phyloP scores from a whole-genome alignment of 2,113 vertebrate species.

The Anguilla japonica region DNA sequence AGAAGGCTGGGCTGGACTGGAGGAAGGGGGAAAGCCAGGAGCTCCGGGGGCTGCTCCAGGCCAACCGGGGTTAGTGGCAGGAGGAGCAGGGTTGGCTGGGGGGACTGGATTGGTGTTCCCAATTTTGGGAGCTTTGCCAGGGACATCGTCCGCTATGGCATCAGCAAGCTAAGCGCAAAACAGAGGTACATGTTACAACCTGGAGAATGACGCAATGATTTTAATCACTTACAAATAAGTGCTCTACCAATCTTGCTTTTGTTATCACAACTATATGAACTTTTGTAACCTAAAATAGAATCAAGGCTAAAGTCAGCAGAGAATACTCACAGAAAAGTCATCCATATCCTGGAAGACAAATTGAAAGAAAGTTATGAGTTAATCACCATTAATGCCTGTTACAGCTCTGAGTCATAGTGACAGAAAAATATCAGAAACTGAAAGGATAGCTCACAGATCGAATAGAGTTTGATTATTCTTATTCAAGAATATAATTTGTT shows the following conservation, averaged over 20 bases:
- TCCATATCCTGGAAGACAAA: slow-evolving; percentile 64
- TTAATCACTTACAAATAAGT: neutral
- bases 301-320: neutral
- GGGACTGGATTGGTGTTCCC: slow-evolving; percentile 60
- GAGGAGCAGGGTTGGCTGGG: slow-evolving; percentile 47
- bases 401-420: neutral
- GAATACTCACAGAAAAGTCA: slow-evolving; percentile 75
- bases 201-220: neutral
- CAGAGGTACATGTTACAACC: neutral
- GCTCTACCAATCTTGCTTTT: neutral
- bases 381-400: neutral
- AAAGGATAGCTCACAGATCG: neutral
- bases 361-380: neutral
- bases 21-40: slow-evolving; percentile 64
- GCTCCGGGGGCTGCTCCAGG: slow-evolving; percentile 68
- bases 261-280: neutral
- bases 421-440: neutral
- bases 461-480: neutral
- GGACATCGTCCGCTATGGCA: slow-evolving; percentile 63
- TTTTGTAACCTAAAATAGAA: neutral
- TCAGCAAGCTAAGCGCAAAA: slow-evolving; percentile 61
- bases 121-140: slow-evolving; percentile 56
- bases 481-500: neutral
- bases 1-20: slow-evolving; percentile 59
- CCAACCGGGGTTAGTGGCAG: slow-evolving; percentile 66